phyloP scores from a whole-genome alignment of 2,888 invertebrate species.

The Drosophila nr. perissopoda region DNA sequence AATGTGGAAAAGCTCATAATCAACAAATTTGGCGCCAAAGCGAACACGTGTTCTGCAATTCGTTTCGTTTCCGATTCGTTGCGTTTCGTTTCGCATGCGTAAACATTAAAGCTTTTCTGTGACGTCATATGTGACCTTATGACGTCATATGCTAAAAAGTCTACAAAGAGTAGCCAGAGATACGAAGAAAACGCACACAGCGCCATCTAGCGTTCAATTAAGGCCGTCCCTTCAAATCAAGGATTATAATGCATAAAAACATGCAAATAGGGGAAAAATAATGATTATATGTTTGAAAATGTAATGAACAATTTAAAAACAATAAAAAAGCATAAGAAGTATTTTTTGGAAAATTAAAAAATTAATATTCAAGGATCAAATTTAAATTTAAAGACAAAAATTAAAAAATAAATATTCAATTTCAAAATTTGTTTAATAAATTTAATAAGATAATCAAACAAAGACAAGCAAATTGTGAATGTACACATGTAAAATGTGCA shows the following conservation, averaged over 20 bases:
- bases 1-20: slow-evolving; percentile 45
- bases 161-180: slow-evolving; percentile 42
- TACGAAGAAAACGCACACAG: not conserved
- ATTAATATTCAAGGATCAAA: not conserved
- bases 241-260: not conserved
- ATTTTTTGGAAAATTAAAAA: not conserved
- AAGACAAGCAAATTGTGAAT: slow-evolving; percentile 34
- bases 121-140: slow-evolving; percentile 67
- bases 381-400: too few species aligned
- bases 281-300: not conserved
- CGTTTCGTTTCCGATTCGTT: slow-evolving; percentile 46
- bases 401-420: not conserved
- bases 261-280: not conserved
- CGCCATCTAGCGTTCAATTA: slow-evolving; percentile 43
- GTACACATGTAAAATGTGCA: slow-evolving; percentile 19
- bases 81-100: slow-evolving; percentile 56
- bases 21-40: slow-evolving; percentile 76
- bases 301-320: not conserved
- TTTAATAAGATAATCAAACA: slow-evolving; percentile 16
- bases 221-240: not conserved
- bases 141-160: slow-evolving; percentile 62
- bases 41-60: slow-evolving; percentile 49
- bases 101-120: slow-evolving; percentile 73
- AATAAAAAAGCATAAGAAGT: rapidly evolving
- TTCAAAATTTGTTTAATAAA: slow-evolving; percentile 28